phyloP scores from a whole-genome alignment of 2,113 vertebrate species.

The Thalassarche chlororhynchos region DNA sequence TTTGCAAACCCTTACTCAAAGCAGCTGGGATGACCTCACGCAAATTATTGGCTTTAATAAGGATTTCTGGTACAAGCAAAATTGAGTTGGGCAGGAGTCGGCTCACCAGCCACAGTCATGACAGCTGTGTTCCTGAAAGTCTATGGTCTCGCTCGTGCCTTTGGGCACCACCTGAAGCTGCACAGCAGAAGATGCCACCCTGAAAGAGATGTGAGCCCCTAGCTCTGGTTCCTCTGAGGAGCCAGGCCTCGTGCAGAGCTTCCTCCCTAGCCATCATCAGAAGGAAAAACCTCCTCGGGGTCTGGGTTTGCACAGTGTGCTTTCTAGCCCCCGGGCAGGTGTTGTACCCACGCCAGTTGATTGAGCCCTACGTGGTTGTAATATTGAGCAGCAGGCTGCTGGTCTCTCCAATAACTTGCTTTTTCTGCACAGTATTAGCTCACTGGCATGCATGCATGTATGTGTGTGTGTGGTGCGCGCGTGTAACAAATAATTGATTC shows the following conservation, averaged over 20 bases:
- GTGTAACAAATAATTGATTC: background rate
- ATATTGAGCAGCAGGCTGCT: background rate
- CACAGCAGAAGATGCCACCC: background rate
- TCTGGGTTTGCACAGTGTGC: background rate
- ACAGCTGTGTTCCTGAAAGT: background rate
- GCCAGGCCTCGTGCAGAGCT: fast-evolving
- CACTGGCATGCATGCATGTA: too few relatives aligned
- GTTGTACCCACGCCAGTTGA: background rate
- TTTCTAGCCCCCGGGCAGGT: background rate
- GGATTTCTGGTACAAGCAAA: background rate
- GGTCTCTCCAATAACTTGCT: background rate
- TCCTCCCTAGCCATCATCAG: background rate
- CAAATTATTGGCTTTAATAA: background rate
- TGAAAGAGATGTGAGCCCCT: background rate
- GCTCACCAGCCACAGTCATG: background rate
- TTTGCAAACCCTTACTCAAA: background rate
- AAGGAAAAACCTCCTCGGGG: background rate
- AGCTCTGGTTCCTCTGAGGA: background rate
- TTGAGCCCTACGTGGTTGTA: fast-evolving
- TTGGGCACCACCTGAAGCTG: background rate
- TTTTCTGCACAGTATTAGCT: background rate
- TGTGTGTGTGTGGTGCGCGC: fast-evolving
- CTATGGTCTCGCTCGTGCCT: fast-evolving
- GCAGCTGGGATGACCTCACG: background rate
- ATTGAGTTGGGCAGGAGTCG: background rate